Evolutionary conservation across 2,888 invertebrate genomes (phyloP), one percentile per base, ranked within the genome.

Genomic region (Lysandra bellargus): DNA sequence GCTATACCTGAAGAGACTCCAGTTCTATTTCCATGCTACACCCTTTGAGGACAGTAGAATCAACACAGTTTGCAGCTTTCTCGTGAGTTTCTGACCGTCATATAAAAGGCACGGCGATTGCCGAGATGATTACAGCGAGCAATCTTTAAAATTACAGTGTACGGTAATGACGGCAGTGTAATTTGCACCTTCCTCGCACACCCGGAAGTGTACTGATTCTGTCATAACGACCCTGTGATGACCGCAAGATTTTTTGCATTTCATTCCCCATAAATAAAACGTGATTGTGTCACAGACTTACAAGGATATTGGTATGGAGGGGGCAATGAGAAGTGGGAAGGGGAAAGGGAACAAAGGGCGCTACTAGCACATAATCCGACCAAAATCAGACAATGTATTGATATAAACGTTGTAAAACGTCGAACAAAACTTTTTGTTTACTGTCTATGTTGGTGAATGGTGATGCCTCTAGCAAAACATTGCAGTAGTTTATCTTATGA

Each of bases 101-200:
- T 4, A 23, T 64, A 23, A 60, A 6, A 64, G 64, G 30, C 12
- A 30, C 7, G 17, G 57, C 57, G 4, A 17, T 57, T 57, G 57
- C 17, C 64, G 30, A 64, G 64, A 23, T 61, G 61, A 61, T 61
- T 64, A 64, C 64, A 37, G 33, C 33, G 69, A 12, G 33, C 33
- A 69, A 69, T 69, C 69, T 69, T 37, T 64, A 5, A 69, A 69
- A 69, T 69, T 33, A 69, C 37, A 69, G 69, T 69, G 69, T 17
- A 69, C 33, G 5, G 2, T 69, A 69, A 69, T 69, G 69, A 69
- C 69, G 14, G 69, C 33, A 33, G 64, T 4, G 14, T 69, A 37
- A 69, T 69, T 69, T 69, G 69, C 69, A 69, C 69, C 69, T 69
- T 69, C 69, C 69, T 37, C 37, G 23, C 12, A 33, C 69, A 69